Base-by-base conservation (phyloP, 2,797 vertebrate genomes). In the Aythya fuligula region DNA sequence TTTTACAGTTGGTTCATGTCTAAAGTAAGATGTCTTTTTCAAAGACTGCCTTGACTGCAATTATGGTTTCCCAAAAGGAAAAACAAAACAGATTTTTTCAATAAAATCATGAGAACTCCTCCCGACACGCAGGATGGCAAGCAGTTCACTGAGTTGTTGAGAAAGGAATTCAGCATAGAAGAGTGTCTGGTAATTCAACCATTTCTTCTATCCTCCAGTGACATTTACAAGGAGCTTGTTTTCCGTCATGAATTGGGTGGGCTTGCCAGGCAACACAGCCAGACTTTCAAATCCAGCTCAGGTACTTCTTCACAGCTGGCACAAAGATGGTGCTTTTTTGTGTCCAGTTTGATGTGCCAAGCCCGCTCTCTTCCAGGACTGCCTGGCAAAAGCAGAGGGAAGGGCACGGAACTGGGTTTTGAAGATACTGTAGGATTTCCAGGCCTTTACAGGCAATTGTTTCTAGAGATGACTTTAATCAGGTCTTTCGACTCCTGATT, bases 11-110 rank as follows among this genome's bases (percentile, higher is more conserved):
- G 47, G 58, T 71, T 85, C 49, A 74, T 38, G 22, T 57, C 86
- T 89, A n/a, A 92, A 91, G 62, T 70, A 78, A 91, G 51, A 92
- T 24, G 22, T 73, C 88, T 90, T 85, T 93, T 95, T 93, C 65
- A 77, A 74, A 93, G 65, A 76, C 74, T 74, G 84, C 32, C 32
- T 72, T 90, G 76, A 88, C 67, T 95, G 82, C 80, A 95, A 51
- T 90, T 90, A 89, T 53, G 15, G 57, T 87, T 93, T 93, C 89
- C 61, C 81, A 76, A 87, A 90, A 85, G 80, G 30, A 92, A 93
- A 93, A 94, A 75, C 41, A 86, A 66, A 90, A 45, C 92, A 96
- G 90, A 76, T 96, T 96, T 95, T 96, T 95, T 89, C 89, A 97
- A 92, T 95, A 89, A 94, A 96, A 53, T 51, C 34, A 71, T 71